Evolutionary conservation across 2,113 vertebrate species (phyloP), one percentile per base, ranked within the genome.

Genomic region (Oryzias woworae): DNA sequence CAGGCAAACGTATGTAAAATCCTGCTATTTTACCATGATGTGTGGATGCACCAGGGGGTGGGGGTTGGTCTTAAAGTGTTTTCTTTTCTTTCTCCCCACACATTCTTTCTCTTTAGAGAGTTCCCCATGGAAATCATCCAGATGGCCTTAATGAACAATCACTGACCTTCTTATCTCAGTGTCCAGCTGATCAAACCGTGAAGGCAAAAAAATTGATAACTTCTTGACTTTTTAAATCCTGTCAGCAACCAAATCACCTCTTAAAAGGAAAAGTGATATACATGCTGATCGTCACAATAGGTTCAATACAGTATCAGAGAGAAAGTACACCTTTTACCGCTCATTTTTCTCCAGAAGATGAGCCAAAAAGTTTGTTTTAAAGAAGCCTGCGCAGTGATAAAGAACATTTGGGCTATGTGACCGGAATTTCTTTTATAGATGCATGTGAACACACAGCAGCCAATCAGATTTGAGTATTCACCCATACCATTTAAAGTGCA

Each of bases 141-240:
- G 75, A 75, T 79, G 80, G 75, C 62, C 71, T 80, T 80, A 71
- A 82, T 61, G 73, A 85, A 66, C 73, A 70, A 62, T 81, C 66
- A 18, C 69, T 48, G 62, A 80, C 77, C 73, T 66, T 48, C 66
- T 76, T 69, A 49, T 81, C 76, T 72, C 64, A 66, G 62, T 76
- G 69, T 71, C 52, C 28, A 59, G 64, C 77, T 69, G 74, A 84
- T 84, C 71, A 73, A 81, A 73, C 63, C 58, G 46, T 69, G 71
- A 36, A 46, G 68, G 73, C 62, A 20, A 66, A 48, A 57, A 17
- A 17, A 44, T 4, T 6, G 44, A 53, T 31, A 52, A 66, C 75
- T 26, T 48, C 24, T 52, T 70, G 63, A 46, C 62, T 75, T 67
- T 43, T 54, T 20, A 60, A 81, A 63, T 68, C 64, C 48, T 53